Evolutionary conservation across 1,140 invertebrate species (phyloP), one percentile per base, ranked within the genome.

Genomic region (Macrotrachela quadricornifera): DNA sequence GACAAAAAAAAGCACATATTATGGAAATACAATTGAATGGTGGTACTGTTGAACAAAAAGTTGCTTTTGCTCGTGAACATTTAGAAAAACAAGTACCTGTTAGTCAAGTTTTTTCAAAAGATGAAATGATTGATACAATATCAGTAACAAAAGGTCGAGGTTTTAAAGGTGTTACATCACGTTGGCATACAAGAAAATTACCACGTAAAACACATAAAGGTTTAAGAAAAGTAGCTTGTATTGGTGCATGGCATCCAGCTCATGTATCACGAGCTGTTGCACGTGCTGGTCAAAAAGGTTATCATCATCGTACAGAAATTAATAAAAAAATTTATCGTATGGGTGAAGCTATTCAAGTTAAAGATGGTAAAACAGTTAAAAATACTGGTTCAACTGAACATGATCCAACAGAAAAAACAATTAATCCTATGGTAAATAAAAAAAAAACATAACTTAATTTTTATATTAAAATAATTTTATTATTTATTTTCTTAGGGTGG

Each of bases 21-120:
- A 95, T 97, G 86, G 94, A 99, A 75, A 92, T 99, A 64, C 94
- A 99, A 74, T 68, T 99, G 46, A 99, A 99, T 69, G 94, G 94
- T 64, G 94, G 94, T 52, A 82, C 80, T 56, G 78, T 97, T 63
- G 77, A 80, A 54, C 80, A 97, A 56, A 99, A 99, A 71, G 82
- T 99, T 30, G 81, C 92, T 65, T 99, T 88, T 87, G 91, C 88
- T 10, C 76, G 80, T 47, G 81, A 90, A 64, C 85, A 95, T 66
- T 75, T 99, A 55, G 94, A 99, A 67, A 94, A 96, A 66, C 79
- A 60, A 44, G 77, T 97, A 51, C 80, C 83, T 44, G 74, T 97
- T 46, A 78, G 75, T 53, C 77, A 80, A 63, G 88, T 99, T 9
- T 99, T 99, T 68, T 76, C 78, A 57, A 79, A 88, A 62, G 88